Conservation (phyloP, 2,113 vertebrate genomes). For the Scomber scombrus region DNA sequence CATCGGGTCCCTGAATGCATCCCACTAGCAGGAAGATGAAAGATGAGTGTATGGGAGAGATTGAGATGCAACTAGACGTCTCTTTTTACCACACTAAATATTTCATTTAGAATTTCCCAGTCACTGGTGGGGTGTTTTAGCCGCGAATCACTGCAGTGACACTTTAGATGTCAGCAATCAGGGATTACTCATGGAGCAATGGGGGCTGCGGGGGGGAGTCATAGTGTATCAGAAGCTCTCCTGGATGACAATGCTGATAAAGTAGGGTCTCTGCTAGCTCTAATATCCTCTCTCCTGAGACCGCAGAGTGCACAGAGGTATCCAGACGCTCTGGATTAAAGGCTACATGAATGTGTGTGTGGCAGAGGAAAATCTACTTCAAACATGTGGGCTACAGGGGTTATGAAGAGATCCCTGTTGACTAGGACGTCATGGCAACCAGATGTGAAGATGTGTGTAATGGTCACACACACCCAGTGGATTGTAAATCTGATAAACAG, state of each 20-base stretch:
- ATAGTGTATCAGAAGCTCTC: constrained; percentile 22
- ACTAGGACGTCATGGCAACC: constrained; percentile 32
- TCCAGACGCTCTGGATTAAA: constrained; percentile 1
- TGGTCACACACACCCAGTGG: neutral
- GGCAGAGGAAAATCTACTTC: constrained; percentile 5
- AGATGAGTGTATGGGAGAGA: constrained; percentile 31
- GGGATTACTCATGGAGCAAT: constrained; percentile 11
- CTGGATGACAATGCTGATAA: constrained; percentile 30
- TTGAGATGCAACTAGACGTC: constrained; percentile 50
- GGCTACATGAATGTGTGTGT: neutral
- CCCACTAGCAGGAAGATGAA: constrained; percentile 29
- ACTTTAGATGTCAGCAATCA: constrained; percentile 19
- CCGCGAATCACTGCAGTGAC: constrained; percentile 30
- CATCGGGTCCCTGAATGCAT: constrained; percentile 26
- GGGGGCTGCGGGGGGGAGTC: neutral
- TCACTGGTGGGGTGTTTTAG: constrained; percentile 7
- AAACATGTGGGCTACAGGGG: neutral
- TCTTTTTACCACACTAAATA: constrained; percentile 49
- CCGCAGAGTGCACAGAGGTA: neutral
- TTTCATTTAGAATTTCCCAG: constrained; percentile 27
- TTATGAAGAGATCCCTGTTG: constrained; percentile 16
- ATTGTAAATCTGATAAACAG: constrained; percentile 17
- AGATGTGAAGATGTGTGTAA: neutral
- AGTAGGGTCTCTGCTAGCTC: constrained; percentile 7
- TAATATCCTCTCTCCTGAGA: constrained; percentile 31